phyloP scores from a whole-genome alignment of 30 jellyfish, hydroid and myxozoan species.

The Rhopilema esculentum region DNA sequence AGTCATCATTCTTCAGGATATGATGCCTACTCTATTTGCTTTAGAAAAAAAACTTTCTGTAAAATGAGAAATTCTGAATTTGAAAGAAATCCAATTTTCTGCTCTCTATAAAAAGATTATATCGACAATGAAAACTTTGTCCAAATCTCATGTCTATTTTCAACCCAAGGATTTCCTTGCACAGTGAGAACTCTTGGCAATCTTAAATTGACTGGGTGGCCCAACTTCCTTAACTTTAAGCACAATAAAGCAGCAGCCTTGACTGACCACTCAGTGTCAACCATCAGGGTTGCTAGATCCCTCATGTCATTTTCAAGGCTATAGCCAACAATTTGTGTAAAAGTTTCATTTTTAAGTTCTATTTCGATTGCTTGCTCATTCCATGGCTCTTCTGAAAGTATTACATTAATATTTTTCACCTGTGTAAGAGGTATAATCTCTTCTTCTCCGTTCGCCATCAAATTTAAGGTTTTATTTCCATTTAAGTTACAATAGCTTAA shows the following conservation, averaged over 20 bases:
- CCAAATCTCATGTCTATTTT: slow-evolving; percentile 72
- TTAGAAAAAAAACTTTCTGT: too few relatives aligned
- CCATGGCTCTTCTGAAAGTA: slow-evolving; percentile 83
- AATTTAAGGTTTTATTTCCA: neutral
- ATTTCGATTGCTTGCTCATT: slow-evolving; percentile 59
- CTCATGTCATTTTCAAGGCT: slow-evolving; percentile 45
- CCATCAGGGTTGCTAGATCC: slow-evolving; percentile 77
- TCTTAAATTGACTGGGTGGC: slow-evolving; percentile 50
- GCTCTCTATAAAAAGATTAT: too few relatives aligned
- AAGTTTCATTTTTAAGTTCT: slow-evolving; percentile 18
- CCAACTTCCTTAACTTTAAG: slow-evolving; percentile 51
- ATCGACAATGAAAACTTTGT: slow-evolving; percentile 22
- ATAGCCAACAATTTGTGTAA: slow-evolving; percentile 11
- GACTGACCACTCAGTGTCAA: slow-evolving; percentile 91
- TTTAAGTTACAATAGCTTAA: neutral
- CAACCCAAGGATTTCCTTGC: slow-evolving; percentile 72
- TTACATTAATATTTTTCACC: slow-evolving; percentile 30
- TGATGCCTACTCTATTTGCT: too few relatives aligned
- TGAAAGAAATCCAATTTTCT: too few relatives aligned
- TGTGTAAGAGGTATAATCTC: slow-evolving; percentile 29
- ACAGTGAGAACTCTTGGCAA: slow-evolving; percentile 54
- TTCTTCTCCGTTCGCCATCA: slow-evolving; percentile 11
- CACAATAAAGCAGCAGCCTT: slow-evolving; percentile 87
- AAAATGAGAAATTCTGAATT: neutral
- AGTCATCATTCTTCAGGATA: too few relatives aligned